A percentile compares a stretch with the other conserved stretches of the same genome.
These are phyloP conservation scores for Pegoplata infirma DNA, from an alignment of 2,888 invertebrate species.

Conservation along the genomic window DNA sequence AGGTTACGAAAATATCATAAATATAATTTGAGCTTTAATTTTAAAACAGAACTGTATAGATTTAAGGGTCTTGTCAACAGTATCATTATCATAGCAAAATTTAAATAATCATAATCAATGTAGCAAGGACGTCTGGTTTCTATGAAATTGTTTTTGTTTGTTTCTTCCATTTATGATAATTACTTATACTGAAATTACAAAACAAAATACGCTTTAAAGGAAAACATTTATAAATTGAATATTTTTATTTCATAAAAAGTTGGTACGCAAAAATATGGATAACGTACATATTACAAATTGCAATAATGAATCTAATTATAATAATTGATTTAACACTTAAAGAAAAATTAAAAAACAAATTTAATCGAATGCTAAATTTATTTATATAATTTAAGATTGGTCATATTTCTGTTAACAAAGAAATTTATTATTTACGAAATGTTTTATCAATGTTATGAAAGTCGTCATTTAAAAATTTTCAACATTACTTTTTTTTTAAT, in stretches of 20 bases:
- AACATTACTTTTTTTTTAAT: too few species aligned
- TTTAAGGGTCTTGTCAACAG: not conserved
- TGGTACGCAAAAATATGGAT: not conserved
- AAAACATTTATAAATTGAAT: not conserved
- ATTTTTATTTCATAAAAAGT: not conserved
- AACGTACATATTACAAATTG: not conserved
- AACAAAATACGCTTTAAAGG: too few species aligned
- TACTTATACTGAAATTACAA: not conserved
- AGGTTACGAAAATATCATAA: too few species aligned
- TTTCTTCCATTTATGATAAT: not conserved
- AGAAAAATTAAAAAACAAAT: not conserved
- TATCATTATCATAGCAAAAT: not conserved
- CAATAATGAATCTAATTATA: not conserved
- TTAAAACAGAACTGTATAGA: too few species aligned
- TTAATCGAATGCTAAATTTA: not conserved
- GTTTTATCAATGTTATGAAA: too few species aligned
- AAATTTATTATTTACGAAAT: too few species aligned
- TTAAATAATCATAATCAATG: not conserved
- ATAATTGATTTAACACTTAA: not conserved
- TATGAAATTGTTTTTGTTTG: not conserved
- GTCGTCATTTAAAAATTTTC: too few species aligned
- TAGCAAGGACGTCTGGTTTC: conserved; percentile 2
- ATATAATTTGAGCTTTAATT: too few species aligned
- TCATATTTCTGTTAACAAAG: too few species aligned
- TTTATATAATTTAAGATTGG: too few species aligned